Evolutionary conservation across 2,113 vertebrate species (phyloP), one percentile per base, ranked within the genome.

Genomic region (Tachysurus fulvidraco): DNA sequence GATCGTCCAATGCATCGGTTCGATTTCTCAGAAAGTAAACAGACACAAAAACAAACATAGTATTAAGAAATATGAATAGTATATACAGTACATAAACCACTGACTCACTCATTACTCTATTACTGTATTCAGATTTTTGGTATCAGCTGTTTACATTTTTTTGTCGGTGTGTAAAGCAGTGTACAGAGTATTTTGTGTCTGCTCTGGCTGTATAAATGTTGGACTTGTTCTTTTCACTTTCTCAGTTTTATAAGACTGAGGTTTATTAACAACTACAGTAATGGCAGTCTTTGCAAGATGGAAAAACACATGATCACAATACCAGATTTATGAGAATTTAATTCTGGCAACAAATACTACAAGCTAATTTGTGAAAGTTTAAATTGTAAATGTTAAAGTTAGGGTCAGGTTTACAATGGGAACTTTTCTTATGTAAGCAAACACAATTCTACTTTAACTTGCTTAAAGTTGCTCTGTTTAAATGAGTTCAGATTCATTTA

Each of bases 21-120:
- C 54, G 28, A 87, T 85, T 67, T 44, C 50, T 52, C 60, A 89
- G 59, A 83, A 85, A 79, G 83, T 78, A 85, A 88, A 84, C 8
- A 46, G 62, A 79, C 54, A 77, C 10, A 84, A 81, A 28, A 10
- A 59, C 46, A 52, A 41, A 19, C 67, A 30, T 6, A 9, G 30
- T 71, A 71, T 3, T 41, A 7, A 41, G 3, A 71, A 69, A 19
- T 71, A 71, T 21, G 19, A 41, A 71, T 10, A 71, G 65, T 19
- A 3, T 30, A 28, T 13, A 36, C 36, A 36, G 55, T 57, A 30
- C 14, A 65, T 65, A 64, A 9, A 25, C 59, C 59, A 60, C 59
- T n/a, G 25, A 64, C 60, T 64, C 60, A 65, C 11, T 1, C 62
- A 28, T 65, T 28, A 28, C n/a, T 65, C 28, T 13, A 28, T 2